Conservation (phyloP, 1,140 invertebrate species). For the Meloidogyne chitwoodi region DNA sequence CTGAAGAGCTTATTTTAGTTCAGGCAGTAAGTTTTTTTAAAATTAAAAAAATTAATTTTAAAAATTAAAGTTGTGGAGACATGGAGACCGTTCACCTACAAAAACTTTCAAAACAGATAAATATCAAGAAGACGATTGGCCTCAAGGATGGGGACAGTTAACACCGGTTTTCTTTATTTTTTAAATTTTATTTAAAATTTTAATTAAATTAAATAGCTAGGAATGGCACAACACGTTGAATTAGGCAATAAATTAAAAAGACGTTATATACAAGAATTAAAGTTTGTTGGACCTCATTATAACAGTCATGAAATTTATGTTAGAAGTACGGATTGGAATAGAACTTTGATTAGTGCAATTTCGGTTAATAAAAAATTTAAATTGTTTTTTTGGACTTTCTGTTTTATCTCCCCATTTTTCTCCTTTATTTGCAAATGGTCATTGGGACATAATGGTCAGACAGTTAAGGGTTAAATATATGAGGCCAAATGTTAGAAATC, state of each 20-base stretch:
- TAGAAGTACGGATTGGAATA: slow-evolving; percentile 26
- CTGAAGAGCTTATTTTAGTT: neutral
- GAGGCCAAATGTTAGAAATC: no score
- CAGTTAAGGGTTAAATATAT: no score
- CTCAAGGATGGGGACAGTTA: slow-evolving; percentile 33
- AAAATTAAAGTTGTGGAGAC: slow-evolving; percentile 32
- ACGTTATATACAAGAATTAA: slow-evolving; percentile 27
- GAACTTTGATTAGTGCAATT: slow-evolving; percentile 34
- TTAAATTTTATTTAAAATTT: neutral
- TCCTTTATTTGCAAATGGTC: no score
- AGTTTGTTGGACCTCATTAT: slow-evolving; percentile 11
- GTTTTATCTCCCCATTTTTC: no score
- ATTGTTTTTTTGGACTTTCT: no score
- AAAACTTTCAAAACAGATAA: slow-evolving; percentile 25
- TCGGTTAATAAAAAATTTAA: slow-evolving; percentile 6
- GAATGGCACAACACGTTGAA: slow-evolving; percentile 28
- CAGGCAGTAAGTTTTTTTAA: neutral
- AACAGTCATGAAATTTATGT: slow-evolving; percentile 37
- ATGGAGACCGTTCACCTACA: slow-evolving; percentile 33
- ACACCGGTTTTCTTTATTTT: neutral
- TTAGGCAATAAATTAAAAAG: slow-evolving; percentile 15
- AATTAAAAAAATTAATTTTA: neutral
- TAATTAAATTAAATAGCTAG: slow-evolving; percentile 14
- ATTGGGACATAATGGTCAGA: no score
- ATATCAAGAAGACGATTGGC: slow-evolving; percentile 29